Evolutionary conservation across 2,888 invertebrate species (phyloP), one percentile per base, ranked within the genome.

Genomic region (Psylliodes chrysocephalus): DNA sequence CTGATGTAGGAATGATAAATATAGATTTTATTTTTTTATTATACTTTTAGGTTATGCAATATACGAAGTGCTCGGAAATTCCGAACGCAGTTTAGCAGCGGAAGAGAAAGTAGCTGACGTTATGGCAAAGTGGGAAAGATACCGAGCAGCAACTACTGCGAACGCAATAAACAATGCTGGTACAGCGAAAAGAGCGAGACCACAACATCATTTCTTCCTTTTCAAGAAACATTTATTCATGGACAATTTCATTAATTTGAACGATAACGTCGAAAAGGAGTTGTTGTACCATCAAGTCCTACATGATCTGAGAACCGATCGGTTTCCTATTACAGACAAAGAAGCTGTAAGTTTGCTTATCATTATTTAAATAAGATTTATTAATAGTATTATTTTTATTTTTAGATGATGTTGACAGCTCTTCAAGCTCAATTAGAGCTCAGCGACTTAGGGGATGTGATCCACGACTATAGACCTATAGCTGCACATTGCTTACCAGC

Each of bases 41-140:
- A n/a, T n/a, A 63, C 57, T 71, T 70, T 10, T 75, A 89, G 95
- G 96, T 12, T 97, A 96, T 82, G 94, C 96, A 0, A 88, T 97
- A 64, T 97, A 96, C 83, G 96, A 96, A 82, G 93, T 95, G 44
- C 87, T 95, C 70, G 95, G 94, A 1, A 91, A 88, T 73, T 91
- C 92, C 0, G 96, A 96, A 82, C 86, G 96, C 54, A 93, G 94
- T 74, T 85, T 97, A 70, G 86, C 90, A 47, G 88, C 90, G 6
- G 92, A 91, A 77, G 96, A 96, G 81, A 94, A 96, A 75, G 91
- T 95, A 10, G 93, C 95, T 0, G 97, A 97, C 82, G 95, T 96
- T 17, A 92, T 97, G 87, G 95, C 96, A 3, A 92, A 95, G 78
- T 97, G 96, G 96, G 97, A 97, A 82, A 88, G 93, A 72, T 94